phyloP scores from a whole-genome alignment of 2,888 invertebrate genomes.

The Cephus sareptanus region DNA sequence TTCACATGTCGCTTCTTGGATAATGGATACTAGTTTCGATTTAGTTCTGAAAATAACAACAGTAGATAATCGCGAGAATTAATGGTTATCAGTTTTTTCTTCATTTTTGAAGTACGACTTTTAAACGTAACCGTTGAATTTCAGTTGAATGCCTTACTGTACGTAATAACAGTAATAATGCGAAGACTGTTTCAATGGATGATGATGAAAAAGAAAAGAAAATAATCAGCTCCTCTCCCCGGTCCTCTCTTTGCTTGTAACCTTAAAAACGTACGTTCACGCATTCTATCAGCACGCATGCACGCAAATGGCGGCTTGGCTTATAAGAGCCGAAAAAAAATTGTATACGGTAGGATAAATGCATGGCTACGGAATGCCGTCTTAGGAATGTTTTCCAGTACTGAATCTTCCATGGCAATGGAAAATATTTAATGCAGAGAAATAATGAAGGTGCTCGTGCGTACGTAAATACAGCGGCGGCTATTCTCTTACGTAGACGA shows the following conservation, averaged over 20 bases:
- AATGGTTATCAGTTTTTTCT: no score
- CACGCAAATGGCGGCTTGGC: background rate
- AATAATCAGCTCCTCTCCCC: background rate
- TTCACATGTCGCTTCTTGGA: background rate
- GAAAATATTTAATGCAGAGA: background rate
- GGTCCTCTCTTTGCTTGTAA: background rate
- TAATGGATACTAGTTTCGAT: background rate
- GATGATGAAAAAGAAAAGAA: background rate
- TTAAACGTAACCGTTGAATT: background rate
- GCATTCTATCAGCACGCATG: background rate
- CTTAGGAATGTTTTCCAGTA: background rate
- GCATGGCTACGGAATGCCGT: background rate
- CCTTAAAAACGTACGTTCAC: background rate
- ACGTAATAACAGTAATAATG: background rate
- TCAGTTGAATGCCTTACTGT: background rate
- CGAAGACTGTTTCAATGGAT: background rate
- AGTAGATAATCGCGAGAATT: background rate
- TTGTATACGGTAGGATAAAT: constrained; percentile 1
- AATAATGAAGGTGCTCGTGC: background rate
- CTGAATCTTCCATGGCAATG: background rate
- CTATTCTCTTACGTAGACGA: background rate
- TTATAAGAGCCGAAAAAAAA: background rate
- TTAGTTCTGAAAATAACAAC: background rate
- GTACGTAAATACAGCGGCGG: background rate
- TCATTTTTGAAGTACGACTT: background rate